Conservation (phyloP, 2,113 vertebrate genomes). For the Coptodon rendalli region DNA sequence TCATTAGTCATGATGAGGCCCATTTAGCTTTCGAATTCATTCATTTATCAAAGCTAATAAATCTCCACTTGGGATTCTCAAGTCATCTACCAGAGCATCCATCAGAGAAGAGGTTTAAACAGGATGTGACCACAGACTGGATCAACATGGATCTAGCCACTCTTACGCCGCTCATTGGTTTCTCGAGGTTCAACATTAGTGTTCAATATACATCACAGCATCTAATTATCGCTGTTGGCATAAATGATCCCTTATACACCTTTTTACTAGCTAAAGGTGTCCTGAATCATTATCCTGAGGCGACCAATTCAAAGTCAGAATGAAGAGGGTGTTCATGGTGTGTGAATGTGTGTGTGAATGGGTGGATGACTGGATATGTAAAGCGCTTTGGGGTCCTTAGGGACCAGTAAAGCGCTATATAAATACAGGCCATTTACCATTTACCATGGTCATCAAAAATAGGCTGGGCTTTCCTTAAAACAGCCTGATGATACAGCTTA, state of each 20-base stretch:
- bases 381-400: no score
- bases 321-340: not conserved
- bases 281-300: not conserved
- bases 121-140: not conserved
- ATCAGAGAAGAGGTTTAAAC: not conserved
- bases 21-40: not conserved
- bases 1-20: not conserved
- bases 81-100: not conserved
- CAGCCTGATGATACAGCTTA: not conserved
- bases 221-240: not conserved
- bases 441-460: not conserved
- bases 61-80: not conserved
- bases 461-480: not conserved
- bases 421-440: no score
- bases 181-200: not conserved
- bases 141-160: not conserved
- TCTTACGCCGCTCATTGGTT: accelerated
- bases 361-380: no score
- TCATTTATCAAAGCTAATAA: not conserved
- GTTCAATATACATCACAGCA: not conserved
- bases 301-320: not conserved
- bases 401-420: no score
- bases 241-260: not conserved
- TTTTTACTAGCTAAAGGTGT: not conserved
- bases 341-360: no score